A percentile compares a stretch with the other conserved stretches of the same genome.
Evolutionary conservation across 2,113 vertebrate species (phyloP).

Genomic region (Phylloscopus whistleri): DNA sequence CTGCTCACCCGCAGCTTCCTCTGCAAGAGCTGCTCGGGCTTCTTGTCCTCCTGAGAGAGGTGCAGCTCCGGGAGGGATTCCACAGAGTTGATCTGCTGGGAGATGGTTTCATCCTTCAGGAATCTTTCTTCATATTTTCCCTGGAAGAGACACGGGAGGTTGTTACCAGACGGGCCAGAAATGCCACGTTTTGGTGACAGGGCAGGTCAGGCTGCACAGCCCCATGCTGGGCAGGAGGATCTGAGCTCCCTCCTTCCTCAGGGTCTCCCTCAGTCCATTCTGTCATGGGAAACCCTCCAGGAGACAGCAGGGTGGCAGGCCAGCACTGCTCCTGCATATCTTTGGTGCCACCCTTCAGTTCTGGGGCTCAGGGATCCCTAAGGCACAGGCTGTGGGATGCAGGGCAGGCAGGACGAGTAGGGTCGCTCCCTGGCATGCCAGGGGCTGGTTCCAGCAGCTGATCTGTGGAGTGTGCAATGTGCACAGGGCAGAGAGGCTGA

Average conservation of each 20-base stretch:
- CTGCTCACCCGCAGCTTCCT: conserved; percentile 62
- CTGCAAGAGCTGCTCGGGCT: conserved; percentile 56
- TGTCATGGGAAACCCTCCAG: background rate
- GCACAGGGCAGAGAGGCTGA: background rate
- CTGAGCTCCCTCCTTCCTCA: background rate
- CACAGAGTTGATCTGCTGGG: conserved; percentile 66
- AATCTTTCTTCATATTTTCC: conserved; percentile 82
- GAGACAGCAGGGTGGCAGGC: background rate
- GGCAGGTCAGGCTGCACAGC: background rate
- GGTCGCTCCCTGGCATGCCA: background rate
- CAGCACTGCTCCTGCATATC: fast-evolving
- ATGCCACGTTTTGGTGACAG: fast-evolving
- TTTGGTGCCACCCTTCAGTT: background rate
- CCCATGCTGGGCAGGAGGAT: fast-evolving
- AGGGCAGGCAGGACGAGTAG: fast-evolving
- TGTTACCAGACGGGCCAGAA: background rate
- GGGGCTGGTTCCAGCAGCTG: background rate
- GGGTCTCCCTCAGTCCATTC: background rate
- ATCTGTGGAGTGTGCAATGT: fast-evolving
- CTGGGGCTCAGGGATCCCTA: fast-evolving
- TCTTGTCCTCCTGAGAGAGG: conserved; percentile 29
- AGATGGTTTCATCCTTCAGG: conserved; percentile 71
- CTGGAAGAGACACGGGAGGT: conserved; percentile 40
- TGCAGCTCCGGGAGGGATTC: conserved; percentile 55
- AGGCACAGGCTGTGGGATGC: background rate